Percentiles rank a stretch among this genome's conserved stretches.
These are phyloP conservation scores for Ormyrus rosae DNA, from an alignment of 2,888 invertebrate species.

Conservation along the genomic window DNA sequence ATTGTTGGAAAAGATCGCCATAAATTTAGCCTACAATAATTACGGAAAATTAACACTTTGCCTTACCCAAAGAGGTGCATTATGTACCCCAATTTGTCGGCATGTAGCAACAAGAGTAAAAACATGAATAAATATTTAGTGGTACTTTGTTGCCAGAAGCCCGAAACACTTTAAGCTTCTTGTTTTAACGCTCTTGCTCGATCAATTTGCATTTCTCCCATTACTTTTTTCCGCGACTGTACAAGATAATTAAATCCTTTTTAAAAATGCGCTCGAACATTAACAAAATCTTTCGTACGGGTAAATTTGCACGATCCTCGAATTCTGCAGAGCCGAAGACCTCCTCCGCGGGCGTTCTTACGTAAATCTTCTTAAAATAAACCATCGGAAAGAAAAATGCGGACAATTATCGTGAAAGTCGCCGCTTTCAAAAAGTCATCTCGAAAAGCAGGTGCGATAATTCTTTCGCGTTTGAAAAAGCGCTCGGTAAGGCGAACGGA, in stretches of 20 bases:
- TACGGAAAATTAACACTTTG: constrained; percentile 9
- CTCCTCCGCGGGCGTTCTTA: background rate
- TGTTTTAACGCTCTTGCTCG: background rate
- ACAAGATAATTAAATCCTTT: too few relatives aligned
- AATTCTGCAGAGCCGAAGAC: too few relatives aligned
- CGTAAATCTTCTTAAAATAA: background rate
- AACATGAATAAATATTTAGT: background rate
- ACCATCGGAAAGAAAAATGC: constrained; percentile 14
- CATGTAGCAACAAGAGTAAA: background rate
- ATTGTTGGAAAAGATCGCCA: background rate
- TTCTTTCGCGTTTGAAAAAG: background rate
- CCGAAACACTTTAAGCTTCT: background rate
- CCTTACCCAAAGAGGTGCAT: background rate
- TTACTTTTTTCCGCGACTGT: too few relatives aligned
- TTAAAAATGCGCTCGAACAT: too few relatives aligned
- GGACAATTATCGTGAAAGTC: constrained; percentile 34
- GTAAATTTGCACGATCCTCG: too few relatives aligned
- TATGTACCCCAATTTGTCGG: background rate
- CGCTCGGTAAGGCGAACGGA: background rate
- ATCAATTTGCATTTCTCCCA: background rate
- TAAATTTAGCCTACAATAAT: constrained; percentile 4
- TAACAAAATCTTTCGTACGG: too few relatives aligned
- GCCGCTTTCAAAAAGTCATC: constrained; percentile 5
- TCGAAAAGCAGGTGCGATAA: background rate
- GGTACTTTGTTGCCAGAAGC: background rate